These are phyloP conservation scores for Lamellibrachia columna DNA, from an alignment of 2,888 invertebrate species.

Conservation along the genomic window DNA sequence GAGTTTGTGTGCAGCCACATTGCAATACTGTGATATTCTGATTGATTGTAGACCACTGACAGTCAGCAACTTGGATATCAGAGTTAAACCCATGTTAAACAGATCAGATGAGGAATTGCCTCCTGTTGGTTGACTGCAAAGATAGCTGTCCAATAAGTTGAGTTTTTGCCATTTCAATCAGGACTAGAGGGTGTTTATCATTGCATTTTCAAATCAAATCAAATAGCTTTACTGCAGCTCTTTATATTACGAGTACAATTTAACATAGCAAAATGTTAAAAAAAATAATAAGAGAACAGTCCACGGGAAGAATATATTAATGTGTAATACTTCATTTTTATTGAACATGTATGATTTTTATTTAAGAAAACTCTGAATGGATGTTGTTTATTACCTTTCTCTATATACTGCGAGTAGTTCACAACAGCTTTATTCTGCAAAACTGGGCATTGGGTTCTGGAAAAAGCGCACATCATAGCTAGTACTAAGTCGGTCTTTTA, in stretches of 20 bases:
- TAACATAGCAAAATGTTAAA: too few relatives aligned
- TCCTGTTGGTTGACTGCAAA: not conserved
- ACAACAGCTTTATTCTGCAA: too few relatives aligned
- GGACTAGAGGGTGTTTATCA: not conserved
- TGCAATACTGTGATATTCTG: not conserved
- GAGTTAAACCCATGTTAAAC: not conserved
- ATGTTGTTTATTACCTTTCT: not conserved
- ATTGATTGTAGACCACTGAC: not conserved
- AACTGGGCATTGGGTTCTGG: too few relatives aligned
- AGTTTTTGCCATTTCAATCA: not conserved
- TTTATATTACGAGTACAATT: too few relatives aligned
- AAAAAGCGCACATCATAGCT: not conserved
- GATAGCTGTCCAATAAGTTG: not conserved
- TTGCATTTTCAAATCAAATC: too few relatives aligned
- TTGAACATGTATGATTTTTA: not conserved
- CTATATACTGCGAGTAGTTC: not conserved
- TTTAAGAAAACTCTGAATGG: slow-evolving; percentile 5
- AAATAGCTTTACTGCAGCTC: too few relatives aligned
- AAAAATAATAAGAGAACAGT: too few relatives aligned
- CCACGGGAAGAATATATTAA: too few relatives aligned
- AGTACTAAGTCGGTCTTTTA: not conserved
- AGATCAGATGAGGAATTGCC: not conserved
- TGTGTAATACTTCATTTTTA: not conserved
- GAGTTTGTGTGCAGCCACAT: not conserved
- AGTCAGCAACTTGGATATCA: not conserved